A percentile compares a stretch with the other conserved stretches of the same genome.
Conservation (phyloP, 2,888 invertebrate genomes). For the Timandra comae region DNA sequence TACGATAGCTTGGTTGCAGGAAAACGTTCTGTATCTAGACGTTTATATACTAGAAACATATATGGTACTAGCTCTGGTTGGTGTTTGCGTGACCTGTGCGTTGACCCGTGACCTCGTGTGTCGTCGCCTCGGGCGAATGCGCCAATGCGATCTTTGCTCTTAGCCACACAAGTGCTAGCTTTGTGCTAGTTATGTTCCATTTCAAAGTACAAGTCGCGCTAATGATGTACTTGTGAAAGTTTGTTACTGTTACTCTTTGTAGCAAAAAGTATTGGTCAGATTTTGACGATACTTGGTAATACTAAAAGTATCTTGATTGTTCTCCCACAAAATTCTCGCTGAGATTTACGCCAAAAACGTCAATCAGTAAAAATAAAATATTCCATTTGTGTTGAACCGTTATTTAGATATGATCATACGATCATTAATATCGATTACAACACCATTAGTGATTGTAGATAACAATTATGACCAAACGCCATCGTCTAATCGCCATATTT, state of each 20-base stretch:
- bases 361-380: too few relatives aligned
- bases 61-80: conserved; percentile 6
- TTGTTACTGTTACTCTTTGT: too few relatives aligned
- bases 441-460: not conserved
- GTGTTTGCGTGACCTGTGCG: conserved; percentile 44
- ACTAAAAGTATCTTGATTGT: too few relatives aligned
- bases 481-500: conserved; percentile 1
- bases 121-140: conserved; percentile 19
- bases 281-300: too few relatives aligned
- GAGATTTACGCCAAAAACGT: too few relatives aligned
- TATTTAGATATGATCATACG: not conserved
- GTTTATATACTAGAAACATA: not conserved
- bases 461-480: not conserved
- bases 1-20: too few relatives aligned
- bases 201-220: too few relatives aligned
- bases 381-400: not conserved
- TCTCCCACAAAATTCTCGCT: too few relatives aligned
- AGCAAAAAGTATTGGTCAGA: too few relatives aligned
- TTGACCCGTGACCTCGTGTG: conserved; percentile 38
- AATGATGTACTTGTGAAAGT: too few relatives aligned
- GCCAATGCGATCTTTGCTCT: conserved; percentile 45
- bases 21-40: not conserved
- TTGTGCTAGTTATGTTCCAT: too few relatives aligned
- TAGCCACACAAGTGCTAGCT: conserved; percentile 5
- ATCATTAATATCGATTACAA: not conserved